Conservation (phyloP, 1,140 invertebrate species). For the Diprion similis region DNA sequence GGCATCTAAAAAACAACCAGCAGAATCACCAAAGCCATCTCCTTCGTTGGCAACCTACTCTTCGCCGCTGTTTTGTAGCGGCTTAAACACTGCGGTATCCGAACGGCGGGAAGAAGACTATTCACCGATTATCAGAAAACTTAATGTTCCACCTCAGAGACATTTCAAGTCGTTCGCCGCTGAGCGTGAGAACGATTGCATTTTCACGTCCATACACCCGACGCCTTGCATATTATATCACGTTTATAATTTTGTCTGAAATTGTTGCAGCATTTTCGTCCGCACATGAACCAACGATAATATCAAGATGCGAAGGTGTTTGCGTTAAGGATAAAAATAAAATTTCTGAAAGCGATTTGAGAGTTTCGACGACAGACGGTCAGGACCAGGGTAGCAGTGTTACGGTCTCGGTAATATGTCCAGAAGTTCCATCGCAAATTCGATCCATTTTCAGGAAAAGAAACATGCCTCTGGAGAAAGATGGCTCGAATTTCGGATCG, state of each 20-base stretch:
- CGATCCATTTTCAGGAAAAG: background rate
- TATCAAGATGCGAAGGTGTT: too few species aligned
- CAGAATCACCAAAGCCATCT: background rate
- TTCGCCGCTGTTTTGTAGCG: background rate
- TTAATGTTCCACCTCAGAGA: background rate
- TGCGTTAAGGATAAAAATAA: background rate
- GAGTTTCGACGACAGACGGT: conserved; percentile 32
- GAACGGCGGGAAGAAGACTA: background rate
- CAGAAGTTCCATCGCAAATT: conserved; percentile 21
- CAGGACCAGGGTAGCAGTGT: conserved; percentile 31
- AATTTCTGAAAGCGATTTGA: background rate
- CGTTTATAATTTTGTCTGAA: too few species aligned
- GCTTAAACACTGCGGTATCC: background rate
- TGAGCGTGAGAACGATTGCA: background rate
- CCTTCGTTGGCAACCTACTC: background rate
- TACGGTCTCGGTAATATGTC: conserved; percentile 36
- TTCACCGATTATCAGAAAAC: background rate
- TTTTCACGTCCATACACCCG: background rate
- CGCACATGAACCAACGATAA: too few species aligned
- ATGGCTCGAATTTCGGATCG: background rate
- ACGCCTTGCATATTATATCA: too few species aligned
- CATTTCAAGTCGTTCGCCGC: background rate
- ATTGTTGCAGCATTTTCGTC: background rate
- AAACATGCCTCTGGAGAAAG: background rate
- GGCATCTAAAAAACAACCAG: background rate